Base-by-base conservation (phyloP, 2,113 vertebrate genomes). In the Aphyosemion australe region DNA sequence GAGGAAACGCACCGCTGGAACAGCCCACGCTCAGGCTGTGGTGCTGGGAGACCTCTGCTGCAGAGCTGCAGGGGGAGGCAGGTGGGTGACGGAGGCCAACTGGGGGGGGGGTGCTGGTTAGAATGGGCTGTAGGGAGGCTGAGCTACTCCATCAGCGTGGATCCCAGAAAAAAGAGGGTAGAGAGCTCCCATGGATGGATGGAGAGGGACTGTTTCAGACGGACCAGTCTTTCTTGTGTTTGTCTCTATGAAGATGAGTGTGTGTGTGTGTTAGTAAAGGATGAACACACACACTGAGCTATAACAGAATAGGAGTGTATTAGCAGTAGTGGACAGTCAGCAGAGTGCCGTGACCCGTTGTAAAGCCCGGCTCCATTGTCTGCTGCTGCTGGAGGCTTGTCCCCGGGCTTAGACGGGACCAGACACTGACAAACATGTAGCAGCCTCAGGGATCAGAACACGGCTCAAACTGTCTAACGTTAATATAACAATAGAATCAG, bases 331-430 rank as follows among this genome's bases (percentile, higher is more conserved):
- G 78, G 76, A 79, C 83, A 84, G 92, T 94, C 93, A 94, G 93
- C 93, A 93, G 83, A 92, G 93, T 93, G 89, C 68, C 18, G 32
- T 47, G 75, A 69, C 78, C 63, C 79, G 66, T 52, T 52, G 74
- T 85, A 90, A 92, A 92, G 86, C 90, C 88, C 84, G 8, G 51
- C 65, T 71, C 85, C 83, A 88, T 93, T 93, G 92, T 93, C 69
- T 66, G 65, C 12, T 32, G 31, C 14, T 45, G 72, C 65, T 75
- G 56, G 42, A 74, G 89, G 90, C 84, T 93, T 92, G 92, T 92
- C 85, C 80, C 18, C 67, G 87, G n/a, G 92, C 90, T 94, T 93
- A 92, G 86, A 67, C 26, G 82, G 64, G 89, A 61, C 82, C 79
- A 83, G 70, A 72, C 56, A 52, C 77, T 84, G 83, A 64, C 26